Conservation (phyloP, 2,113 vertebrate genomes). For the Scophthalmus maximus region DNA sequence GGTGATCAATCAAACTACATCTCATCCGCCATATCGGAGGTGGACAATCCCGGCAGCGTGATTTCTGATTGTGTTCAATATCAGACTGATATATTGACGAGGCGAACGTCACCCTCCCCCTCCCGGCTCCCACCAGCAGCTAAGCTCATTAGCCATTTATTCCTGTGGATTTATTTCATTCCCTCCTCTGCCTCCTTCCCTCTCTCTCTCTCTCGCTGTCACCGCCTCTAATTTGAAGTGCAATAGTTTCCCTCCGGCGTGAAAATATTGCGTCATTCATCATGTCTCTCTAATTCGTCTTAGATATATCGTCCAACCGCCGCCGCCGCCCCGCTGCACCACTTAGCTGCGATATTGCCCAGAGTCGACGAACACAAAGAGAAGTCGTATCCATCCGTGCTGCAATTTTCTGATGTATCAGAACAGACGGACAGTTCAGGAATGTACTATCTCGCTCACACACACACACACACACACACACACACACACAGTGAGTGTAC, state of each 20-base stretch:
- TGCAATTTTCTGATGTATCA: slow-evolving; percentile 50
- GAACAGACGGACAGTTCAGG: slow-evolving; percentile 53
- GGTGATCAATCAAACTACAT: slow-evolving; percentile 7
- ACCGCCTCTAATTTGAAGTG: slow-evolving; percentile 77
- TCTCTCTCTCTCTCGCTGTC: slow-evolving; percentile 50
- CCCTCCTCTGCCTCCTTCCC: slow-evolving; percentile 60
- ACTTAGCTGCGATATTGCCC: slow-evolving; percentile 66
- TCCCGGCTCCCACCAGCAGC: slow-evolving; percentile 17
- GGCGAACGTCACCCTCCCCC: slow-evolving; percentile 17
- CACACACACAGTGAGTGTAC: not conserved
- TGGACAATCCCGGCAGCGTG: not conserved
- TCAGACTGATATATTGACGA: slow-evolving; percentile 44
- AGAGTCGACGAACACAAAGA: slow-evolving; percentile 53
- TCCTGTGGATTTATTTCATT: slow-evolving; percentile 64
- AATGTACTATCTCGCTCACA: slow-evolving; percentile 40
- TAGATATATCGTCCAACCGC: slow-evolving; percentile 67
- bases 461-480: slow-evolving; percentile 20
- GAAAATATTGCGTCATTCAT: slow-evolving; percentile 83
- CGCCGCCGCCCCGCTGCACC: slow-evolving; percentile 37
- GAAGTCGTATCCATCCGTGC: slow-evolving; percentile 57
- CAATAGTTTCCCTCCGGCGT: slow-evolving; percentile 80
- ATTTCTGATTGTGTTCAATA: not conserved
- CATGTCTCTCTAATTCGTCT: slow-evolving; percentile 79
- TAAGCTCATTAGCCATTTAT: slow-evolving; percentile 68
- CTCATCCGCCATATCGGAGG: not conserved